A percentile compares a stretch with the other conserved stretches of the same genome.
Conservation (phyloP, 2,888 invertebrate genomes). For the Leucozona laternaria region DNA sequence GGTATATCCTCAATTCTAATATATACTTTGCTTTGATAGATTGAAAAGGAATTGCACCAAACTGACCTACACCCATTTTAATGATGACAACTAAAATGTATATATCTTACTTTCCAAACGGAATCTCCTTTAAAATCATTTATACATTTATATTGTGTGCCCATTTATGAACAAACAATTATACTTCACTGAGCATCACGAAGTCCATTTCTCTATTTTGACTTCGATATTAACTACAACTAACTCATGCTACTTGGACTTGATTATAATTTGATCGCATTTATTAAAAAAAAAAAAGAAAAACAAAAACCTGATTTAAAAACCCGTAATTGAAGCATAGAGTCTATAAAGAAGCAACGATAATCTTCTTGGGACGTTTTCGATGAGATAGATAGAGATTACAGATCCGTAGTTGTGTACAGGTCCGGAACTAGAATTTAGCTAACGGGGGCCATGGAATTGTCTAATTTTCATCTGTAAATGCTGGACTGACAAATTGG, state of each 20-base stretch:
- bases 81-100: not conserved
- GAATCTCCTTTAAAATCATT: conserved; percentile 24
- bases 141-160: conserved; percentile 4
- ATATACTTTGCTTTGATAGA: no score
- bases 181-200: conserved; percentile 37
- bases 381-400: conserved; percentile 6
- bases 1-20: no score
- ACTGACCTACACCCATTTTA: conserved; percentile 8
- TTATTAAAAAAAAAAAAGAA: not conserved
- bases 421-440: not conserved
- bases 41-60: not conserved
- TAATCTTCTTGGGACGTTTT: conserved; percentile 24
- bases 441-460: not conserved
- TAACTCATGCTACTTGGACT: conserved; percentile 7
- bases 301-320: conserved; percentile 27
- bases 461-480: not conserved
- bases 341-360: conserved; percentile 20
- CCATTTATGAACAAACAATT: conserved; percentile 38
- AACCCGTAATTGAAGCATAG: conserved; percentile 31
- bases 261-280: conserved; percentile 27
- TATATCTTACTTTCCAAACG: conserved; percentile 23
- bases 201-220: conserved; percentile 37
- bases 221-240: conserved; percentile 23
- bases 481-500: no score
- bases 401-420: conserved; percentile 7